Evolutionary conservation across 2,113 vertebrate species (phyloP), one percentile per base, ranked within the genome.

Genomic region (Myrmecophaga tridactyla): DNA sequence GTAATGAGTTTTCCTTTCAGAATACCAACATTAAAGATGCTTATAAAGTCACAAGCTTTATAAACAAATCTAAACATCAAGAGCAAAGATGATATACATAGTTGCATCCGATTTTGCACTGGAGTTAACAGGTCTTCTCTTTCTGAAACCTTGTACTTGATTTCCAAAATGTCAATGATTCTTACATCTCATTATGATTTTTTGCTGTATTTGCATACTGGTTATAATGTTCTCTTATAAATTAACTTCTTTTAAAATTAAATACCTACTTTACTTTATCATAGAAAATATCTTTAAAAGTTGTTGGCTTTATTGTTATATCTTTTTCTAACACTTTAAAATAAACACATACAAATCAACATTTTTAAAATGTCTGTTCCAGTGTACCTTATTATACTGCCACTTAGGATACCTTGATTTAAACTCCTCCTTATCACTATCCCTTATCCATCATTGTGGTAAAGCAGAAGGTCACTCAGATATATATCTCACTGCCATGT

Each of bases 301-400:
- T 58, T 62, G 34, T 58, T 34, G 36, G 53, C 20, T 88, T 87
- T 0, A 41, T 39, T n/a, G 12, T n/a, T 36, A n/a, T 15, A 39
- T 56, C 34, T n/a, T 81, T 89, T 92, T 20, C 23, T 94, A 82
- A 60, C 34, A 90, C 34, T 83, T 90, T 78, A 92, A 94, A 89
- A n/a, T 76, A 90, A 91, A 56, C 27, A 89, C 17, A 27, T 46
- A n/a, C 46, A 89, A 72, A 46, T 77, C 63, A 78, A 63, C 70
- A 51, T 70, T 78, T 86, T 17, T 46, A 70, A 77, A 85, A 85
- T 39, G 31, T 62, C 62, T 18, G 51, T 51, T 94, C 63, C 48
- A 41, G 10, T 62, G 7, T 56, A 27, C 29, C 25, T 8, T 51
- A 75, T n/a, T n/a, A 27, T 92, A 23, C 65, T 65, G 27, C 36